Conservation (phyloP, 2,113 vertebrate species). For the Heptranchias perlo region DNA sequence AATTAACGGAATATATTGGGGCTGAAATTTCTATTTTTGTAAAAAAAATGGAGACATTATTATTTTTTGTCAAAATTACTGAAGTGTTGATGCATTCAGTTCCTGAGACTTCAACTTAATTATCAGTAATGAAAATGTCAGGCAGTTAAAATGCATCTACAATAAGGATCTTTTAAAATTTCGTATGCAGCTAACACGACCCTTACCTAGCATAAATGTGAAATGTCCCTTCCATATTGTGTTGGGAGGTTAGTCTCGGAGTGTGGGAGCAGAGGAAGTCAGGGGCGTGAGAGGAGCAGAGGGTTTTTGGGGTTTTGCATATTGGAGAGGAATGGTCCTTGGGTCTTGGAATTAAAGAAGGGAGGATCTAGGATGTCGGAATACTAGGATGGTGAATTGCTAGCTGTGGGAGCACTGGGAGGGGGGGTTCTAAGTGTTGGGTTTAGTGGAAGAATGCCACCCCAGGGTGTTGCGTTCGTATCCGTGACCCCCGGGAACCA, state of each 20-base stretch:
- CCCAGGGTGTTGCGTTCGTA: background rate
- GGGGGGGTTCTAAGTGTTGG: background rate
- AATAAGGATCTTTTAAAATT: background rate
- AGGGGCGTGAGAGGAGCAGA: background rate
- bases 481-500: background rate
- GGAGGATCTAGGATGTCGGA: background rate
- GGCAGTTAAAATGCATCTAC: background rate
- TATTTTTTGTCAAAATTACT: background rate
- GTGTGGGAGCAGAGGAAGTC: background rate
- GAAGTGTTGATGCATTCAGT: background rate
- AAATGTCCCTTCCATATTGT: slow-evolving; percentile 1
- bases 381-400: background rate
- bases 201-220: background rate
- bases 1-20: background rate
- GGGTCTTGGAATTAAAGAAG: background rate
- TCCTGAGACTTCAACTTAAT: background rate
- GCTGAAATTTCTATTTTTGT: slow-evolving; percentile 12
- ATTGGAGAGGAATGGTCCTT: background rate
- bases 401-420: background rate
- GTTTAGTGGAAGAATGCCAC: background rate
- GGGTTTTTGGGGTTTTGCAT: background rate
- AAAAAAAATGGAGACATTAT: background rate
- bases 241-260: background rate
- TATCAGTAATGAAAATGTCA: background rate
- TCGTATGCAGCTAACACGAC: background rate